Percentiles rank a stretch among this genome's conserved stretches.
These are phyloP conservation scores for Rachycentron canadum DNA, from an alignment of 2,797 vertebrate species.

Conservation along the genomic window DNA sequence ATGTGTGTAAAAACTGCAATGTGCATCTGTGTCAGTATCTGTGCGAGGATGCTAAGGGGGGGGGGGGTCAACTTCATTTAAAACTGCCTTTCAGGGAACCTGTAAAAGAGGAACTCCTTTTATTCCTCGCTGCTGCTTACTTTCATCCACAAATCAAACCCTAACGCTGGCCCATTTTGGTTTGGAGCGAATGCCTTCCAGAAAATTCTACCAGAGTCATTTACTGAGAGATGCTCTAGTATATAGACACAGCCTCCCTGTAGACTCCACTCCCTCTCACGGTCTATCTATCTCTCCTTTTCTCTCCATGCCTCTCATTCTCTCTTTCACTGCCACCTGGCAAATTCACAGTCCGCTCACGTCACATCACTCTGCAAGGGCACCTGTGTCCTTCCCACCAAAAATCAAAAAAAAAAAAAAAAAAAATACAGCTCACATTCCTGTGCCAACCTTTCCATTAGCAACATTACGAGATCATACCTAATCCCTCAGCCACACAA, in stretches of 20 bases:
- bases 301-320: constrained; percentile 73
- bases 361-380: constrained; percentile 89
- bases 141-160: constrained; percentile 69
- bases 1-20: constrained; percentile 62
- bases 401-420: constrained; percentile 55
- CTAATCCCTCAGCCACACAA: constrained; percentile 73
- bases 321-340: constrained; percentile 87
- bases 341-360: constrained; percentile 90
- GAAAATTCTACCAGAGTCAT: constrained; percentile 72
- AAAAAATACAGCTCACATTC: constrained; percentile 77
- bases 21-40: constrained; percentile 61
- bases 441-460: constrained; percentile 86
- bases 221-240: constrained; percentile 68
- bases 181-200: constrained; percentile 61
- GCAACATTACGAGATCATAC: constrained; percentile 84
- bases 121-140: constrained; percentile 48
- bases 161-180: constrained; percentile 49
- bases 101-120: constrained; percentile 42
- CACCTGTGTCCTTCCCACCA: constrained; percentile 89
- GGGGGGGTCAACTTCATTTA: constrained; percentile 59
- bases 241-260: constrained; percentile 76
- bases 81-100: constrained; percentile 53
- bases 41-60: constrained; percentile 49
- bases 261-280: constrained; percentile 75
- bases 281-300: constrained; percentile 74